Conservation (phyloP, 2,888 invertebrate species). For the Serripes groenlandicus region DNA sequence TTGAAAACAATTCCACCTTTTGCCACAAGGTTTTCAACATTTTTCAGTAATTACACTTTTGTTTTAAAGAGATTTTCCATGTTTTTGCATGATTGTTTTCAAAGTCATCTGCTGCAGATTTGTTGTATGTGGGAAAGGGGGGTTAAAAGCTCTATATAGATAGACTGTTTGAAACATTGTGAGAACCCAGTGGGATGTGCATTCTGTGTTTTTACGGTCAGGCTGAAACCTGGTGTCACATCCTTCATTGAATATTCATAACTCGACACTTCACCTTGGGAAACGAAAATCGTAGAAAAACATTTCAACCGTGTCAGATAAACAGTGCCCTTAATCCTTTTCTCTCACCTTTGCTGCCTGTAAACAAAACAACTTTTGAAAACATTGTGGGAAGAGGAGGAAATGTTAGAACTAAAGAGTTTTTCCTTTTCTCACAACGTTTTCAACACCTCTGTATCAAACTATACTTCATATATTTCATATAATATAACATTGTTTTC, state of each 20-base stretch:
- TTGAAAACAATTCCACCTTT: too few relatives aligned
- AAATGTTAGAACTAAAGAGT: not conserved
- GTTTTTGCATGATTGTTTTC: too few relatives aligned
- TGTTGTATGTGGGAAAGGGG: too few relatives aligned
- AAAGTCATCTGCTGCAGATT: too few relatives aligned
- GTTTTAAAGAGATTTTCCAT: too few relatives aligned
- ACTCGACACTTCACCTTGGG: slow-evolving; percentile 27
- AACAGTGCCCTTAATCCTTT: not conserved
- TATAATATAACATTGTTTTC: not conserved
- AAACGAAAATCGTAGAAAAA: slow-evolving; percentile 47
- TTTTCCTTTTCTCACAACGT: not conserved
- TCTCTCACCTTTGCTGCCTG: not conserved
- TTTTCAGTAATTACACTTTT: too few relatives aligned
- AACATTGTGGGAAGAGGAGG: not conserved
- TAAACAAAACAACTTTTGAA: not conserved
- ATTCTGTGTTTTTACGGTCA: not conserved
- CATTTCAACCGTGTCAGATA: too few relatives aligned
- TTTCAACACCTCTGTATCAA: not conserved
- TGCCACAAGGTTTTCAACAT: too few relatives aligned
- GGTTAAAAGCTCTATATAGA: too few relatives aligned
- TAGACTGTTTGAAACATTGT: too few relatives aligned
- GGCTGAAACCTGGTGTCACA: not conserved
- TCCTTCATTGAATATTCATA: slow-evolving; percentile 17
- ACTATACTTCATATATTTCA: not conserved
- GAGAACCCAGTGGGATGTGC: not conserved